A percentile compares a stretch with the other conserved stretches of the same genome.
These are phyloP conservation scores for Druon quercuslanigerum DNA, from an alignment of 1,140 invertebrate species.

Conservation along the genomic window DNA sequence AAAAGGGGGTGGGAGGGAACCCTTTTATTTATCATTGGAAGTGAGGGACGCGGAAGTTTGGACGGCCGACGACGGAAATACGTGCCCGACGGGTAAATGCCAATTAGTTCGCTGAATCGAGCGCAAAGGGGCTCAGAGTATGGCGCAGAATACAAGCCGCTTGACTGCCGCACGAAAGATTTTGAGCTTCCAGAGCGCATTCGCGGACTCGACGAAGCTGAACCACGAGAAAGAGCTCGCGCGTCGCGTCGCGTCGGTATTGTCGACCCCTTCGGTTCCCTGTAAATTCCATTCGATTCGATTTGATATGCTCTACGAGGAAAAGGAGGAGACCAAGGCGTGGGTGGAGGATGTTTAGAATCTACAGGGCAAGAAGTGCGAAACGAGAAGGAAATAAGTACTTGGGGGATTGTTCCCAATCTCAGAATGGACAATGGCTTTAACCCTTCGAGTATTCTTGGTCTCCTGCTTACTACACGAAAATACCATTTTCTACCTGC, in stretches of 20 bases:
- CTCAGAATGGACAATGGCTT: slow-evolving; percentile 12
- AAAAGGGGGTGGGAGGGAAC: slow-evolving; percentile 50
- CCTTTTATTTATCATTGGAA: slow-evolving; percentile 65
- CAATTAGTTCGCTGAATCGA: slow-evolving; percentile 67
- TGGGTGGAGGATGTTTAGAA: not conserved
- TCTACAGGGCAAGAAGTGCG: slow-evolving; percentile 19
- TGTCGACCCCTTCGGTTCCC: slow-evolving; percentile 48
- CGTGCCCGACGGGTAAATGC: slow-evolving; percentile 61
- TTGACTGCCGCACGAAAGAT: slow-evolving; percentile 59
- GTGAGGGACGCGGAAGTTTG: slow-evolving; percentile 62
- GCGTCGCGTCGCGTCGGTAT: slow-evolving; percentile 38
- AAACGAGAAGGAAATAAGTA: slow-evolving; percentile 29
- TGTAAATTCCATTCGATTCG: slow-evolving; percentile 41
- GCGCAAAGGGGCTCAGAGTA: slow-evolving; percentile 53
- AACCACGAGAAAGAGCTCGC: slow-evolving; percentile 49
- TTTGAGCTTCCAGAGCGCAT: slow-evolving; percentile 57
- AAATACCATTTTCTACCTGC: slow-evolving; percentile 25
- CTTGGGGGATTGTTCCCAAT: slow-evolving; percentile 24
- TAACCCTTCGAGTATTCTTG: slow-evolving; percentile 15
- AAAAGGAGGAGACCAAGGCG: slow-evolving; percentile 29
- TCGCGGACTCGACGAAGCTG: slow-evolving; percentile 55
- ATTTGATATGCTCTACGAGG: slow-evolving; percentile 39
- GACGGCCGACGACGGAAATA: slow-evolving; percentile 61
- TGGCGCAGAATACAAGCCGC: slow-evolving; percentile 57
- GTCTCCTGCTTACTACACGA: slow-evolving; percentile 10